phyloP scores from a whole-genome alignment of 2,888 invertebrate species.

The Drosophila ustulata region DNA sequence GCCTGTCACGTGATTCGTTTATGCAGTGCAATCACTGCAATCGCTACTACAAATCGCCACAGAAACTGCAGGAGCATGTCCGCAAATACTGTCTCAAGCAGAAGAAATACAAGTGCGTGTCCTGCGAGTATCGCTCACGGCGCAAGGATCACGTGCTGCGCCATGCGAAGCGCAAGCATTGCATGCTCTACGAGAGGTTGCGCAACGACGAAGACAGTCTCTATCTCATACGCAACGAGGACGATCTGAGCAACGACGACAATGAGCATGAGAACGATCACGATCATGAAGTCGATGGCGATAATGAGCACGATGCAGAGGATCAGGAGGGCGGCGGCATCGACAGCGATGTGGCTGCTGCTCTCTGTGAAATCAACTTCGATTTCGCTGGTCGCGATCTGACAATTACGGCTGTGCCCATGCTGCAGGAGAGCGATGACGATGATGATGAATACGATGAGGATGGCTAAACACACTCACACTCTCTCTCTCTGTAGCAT shows the following conservation, averaged over 20 bases:
- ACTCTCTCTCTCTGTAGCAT: constrained; percentile 1
- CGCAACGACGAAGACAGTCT: constrained; percentile 80
- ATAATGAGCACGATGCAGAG: constrained; percentile 44
- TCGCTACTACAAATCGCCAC: constrained; percentile 83
- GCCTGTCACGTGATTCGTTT: constrained; percentile 67
- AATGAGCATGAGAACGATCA: constrained; percentile 39
- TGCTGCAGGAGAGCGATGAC: constrained; percentile 80
- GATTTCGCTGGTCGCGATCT: constrained; percentile 81
- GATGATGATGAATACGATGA: constrained; percentile 82
- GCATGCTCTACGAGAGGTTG: constrained; percentile 76
- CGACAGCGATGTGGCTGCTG: constrained; percentile 67
- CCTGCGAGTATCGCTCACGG: constrained; percentile 84
- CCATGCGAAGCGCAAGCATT: constrained; percentile 84
- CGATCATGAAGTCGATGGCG: constrained; percentile 35
- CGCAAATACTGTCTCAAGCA: constrained; percentile 84
- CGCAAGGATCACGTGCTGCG: constrained; percentile 84
- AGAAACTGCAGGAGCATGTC: constrained; percentile 84
- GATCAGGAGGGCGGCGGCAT: constrained; percentile 49
- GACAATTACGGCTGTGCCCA: constrained; percentile 81
- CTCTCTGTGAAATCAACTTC: constrained; percentile 70
- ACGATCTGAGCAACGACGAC: constrained; percentile 73
- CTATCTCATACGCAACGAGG: constrained; percentile 83
- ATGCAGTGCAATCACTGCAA: constrained; percentile 84
- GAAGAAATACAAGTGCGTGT: constrained; percentile 84
- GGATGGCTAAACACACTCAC: constrained; percentile 57